phyloP scores from a whole-genome alignment of 2,113 vertebrate species.

The Hippocampus barbouri region DNA sequence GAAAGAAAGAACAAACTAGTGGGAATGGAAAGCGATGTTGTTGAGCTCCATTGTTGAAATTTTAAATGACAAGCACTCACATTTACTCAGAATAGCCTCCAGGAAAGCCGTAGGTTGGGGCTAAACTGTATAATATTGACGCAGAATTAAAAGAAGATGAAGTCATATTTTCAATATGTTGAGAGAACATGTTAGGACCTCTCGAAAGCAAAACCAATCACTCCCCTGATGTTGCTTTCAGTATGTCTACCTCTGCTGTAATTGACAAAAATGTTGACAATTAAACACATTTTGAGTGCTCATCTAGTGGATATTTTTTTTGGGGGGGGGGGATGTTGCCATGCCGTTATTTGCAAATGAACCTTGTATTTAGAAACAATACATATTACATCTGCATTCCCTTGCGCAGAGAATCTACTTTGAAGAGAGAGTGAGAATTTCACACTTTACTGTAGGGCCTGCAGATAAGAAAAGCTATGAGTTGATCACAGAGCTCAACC shows the following conservation, averaged over 20 bases:
- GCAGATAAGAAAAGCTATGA: conserved; percentile 5
- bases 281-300: background rate
- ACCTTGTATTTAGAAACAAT: background rate
- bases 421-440: background rate
- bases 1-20: conserved; percentile 15
- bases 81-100: conserved; percentile 21
- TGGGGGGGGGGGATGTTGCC: background rate
- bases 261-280: background rate
- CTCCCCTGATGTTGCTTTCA: background rate
- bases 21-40: conserved; percentile 12
- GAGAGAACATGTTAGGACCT: no score
- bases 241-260: background rate
- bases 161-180: no score
- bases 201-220: background rate
- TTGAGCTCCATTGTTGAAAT: conserved; percentile 7
- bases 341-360: background rate
- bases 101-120: conserved; percentile 36
- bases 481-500: conserved; percentile 21
- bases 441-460: background rate
- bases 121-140: background rate
- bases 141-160: background rate
- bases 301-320: background rate
- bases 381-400: background rate
- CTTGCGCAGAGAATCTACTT: background rate
- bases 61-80: conserved; percentile 31